Base-by-base conservation (phyloP, 2,113 vertebrate species). In the Paratilapia polleni region DNA sequence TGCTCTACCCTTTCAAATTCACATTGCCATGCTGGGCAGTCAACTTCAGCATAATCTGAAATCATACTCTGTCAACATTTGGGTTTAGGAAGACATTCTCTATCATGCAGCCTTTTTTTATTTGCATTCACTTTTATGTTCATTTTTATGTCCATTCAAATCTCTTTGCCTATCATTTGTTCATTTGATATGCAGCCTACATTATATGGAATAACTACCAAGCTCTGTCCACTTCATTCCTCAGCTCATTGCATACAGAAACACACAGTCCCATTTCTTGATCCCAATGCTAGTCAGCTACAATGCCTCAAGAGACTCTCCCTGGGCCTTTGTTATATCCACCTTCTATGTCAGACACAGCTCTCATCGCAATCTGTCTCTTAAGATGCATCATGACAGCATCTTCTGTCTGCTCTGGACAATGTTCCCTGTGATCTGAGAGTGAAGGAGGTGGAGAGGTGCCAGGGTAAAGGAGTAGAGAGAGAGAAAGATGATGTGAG, bases 311-410 rank as follows among this genome's bases (percentile, higher is more conserved):
- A 63, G 43, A 70, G 73, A 61, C 38, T 77, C 58, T 85, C 68
- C 28, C 52, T 36, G 4, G 49, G 14, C 63, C 54, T 57, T 60
- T 75, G 54, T 77, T 49, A 74, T 57, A 57, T 52, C 82, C 85
- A 84, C 66, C 90, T 84, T 82, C 74, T 38, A 70, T 82, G 88
- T 86, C 87, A 79, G 63, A 77, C 19, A 31, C 70, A 38, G 81
- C 43, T 60, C 77, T 85, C 75, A 20, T 78, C 14, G 11, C 82
- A 78, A 88, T 90, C 85, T 82, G 90, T 89, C 84, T 86, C 82
- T 84, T 60, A 82, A 85, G 87, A 89, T 91, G 61, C 78, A 31
- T 79, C 60, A 19, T 74, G 88, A 87, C 85, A 88, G 90, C 63
- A 70, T 73, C 82, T 83, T 49, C 82, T 87, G 87, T 84, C 80